Percentiles rank a stretch among this genome's conserved stretches.
phyloP scores from a whole-genome alignment of 1,140 invertebrate genomes.

The Paraescarpia echinospica region DNA sequence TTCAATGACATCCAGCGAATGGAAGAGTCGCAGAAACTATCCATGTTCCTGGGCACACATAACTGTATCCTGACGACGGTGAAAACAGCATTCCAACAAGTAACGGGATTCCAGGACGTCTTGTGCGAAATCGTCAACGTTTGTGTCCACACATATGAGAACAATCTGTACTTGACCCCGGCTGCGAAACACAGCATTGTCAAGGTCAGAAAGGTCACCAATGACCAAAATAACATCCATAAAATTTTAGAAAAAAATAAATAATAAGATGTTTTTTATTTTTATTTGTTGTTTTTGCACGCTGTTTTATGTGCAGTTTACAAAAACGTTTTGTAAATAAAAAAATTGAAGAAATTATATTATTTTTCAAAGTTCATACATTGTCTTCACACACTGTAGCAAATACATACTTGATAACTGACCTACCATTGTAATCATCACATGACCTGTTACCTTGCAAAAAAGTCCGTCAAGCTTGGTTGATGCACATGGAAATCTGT shows the following conservation, averaged over 20 bases:
- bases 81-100: conserved; percentile 36
- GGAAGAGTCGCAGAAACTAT: conserved; percentile 61
- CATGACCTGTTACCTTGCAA: too few relatives aligned
- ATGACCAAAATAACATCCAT: background rate
- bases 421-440: too few relatives aligned
- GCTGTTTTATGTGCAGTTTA: conserved; percentile 33
- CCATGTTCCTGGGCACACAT: conserved; percentile 98
- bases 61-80: conserved; percentile 87
- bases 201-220: conserved; percentile 64
- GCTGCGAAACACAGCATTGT: conserved; percentile 99
- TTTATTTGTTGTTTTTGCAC: too few relatives aligned
- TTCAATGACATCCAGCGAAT: background rate
- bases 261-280: too few relatives aligned
- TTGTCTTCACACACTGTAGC: background rate
- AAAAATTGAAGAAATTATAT: background rate
- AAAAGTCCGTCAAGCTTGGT: too few relatives aligned
- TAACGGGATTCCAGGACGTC: conserved; percentile 84
- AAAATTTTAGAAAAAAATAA: background rate
- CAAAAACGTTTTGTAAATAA: too few relatives aligned
- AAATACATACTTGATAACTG: background rate
- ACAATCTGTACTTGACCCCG: conserved; percentile 93
- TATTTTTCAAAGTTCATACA: background rate
- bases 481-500: too few relatives aligned
- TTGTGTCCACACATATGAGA: conserved; percentile 97
- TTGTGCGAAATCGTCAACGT: conserved; percentile 96